Percentiles rank a stretch among this genome's conserved stretches.
Evolutionary conservation across 2,888 invertebrate species (phyloP).

Genomic region (Dryocosmus kuriphilus): DNA sequence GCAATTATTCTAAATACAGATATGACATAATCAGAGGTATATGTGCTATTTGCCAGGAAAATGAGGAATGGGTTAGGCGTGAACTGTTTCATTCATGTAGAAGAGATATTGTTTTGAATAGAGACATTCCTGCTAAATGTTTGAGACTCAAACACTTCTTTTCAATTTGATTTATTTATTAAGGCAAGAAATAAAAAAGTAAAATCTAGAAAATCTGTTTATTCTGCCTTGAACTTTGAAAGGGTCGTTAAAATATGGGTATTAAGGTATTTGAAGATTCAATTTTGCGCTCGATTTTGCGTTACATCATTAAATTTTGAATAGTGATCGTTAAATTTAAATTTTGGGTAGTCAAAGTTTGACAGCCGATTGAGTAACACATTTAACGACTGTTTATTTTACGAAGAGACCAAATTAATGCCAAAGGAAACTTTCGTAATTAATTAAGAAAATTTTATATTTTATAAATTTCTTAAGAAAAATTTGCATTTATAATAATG

Average conservation of each 20-base stretch:
- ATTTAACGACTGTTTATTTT: too few relatives aligned
- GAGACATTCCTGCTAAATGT: too few relatives aligned
- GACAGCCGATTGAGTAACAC: not conserved
- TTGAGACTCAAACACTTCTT: not conserved
- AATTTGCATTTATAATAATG: not conserved
- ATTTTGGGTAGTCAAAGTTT: not conserved
- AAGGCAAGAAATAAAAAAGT: not conserved
- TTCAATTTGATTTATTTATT: not conserved
- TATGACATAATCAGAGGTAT: not conserved
- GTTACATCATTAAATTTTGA: not conserved
- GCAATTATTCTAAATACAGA: not conserved
- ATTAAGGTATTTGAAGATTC: not conserved
- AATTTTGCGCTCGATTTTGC: not conserved
- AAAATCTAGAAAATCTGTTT: conserved; percentile 8
- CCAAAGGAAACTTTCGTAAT: too few relatives aligned
- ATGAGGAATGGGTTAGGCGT: not conserved
- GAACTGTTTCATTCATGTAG: not conserved
- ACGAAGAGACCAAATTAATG: too few relatives aligned
- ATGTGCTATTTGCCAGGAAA: not conserved
- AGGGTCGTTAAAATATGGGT: conserved; percentile 29
- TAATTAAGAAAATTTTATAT: too few relatives aligned
- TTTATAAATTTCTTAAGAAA: not conserved
- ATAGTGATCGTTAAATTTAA: not conserved
- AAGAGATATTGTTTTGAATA: too few relatives aligned
- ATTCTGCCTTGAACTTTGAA: not conserved